Conservation (phyloP, 2,113 vertebrate species). For the Okapia johnstoni region DNA sequence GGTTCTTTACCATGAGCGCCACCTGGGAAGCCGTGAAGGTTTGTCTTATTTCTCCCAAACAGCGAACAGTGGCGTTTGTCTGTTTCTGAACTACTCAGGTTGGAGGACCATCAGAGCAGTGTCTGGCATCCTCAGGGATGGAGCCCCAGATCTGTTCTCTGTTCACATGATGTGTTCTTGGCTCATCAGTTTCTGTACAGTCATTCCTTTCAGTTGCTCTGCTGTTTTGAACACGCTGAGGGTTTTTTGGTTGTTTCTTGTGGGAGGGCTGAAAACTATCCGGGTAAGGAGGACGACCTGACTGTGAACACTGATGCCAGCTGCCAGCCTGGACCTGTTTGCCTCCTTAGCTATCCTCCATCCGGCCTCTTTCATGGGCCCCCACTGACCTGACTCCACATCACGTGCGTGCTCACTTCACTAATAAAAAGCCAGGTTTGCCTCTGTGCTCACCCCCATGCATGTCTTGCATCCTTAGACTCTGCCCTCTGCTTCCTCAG, state of each 20-base stretch:
- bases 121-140: background rate
- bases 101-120: background rate
- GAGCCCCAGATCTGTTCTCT: rapidly evolving
- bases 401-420: background rate
- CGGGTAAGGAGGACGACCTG: background rate
- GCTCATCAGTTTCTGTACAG: background rate
- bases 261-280: background rate
- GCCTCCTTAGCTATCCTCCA: background rate
- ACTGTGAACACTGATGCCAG: background rate
- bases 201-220: background rate
- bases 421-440: background rate
- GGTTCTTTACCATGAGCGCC: background rate
- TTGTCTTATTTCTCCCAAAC: background rate
- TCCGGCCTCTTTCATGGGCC: background rate
- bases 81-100: background rate
- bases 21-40: background rate
- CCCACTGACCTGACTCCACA: background rate
- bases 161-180: background rate
- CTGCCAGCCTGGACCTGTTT: background rate
- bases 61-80: background rate
- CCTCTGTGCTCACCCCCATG: background rate
- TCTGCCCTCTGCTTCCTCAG: conserved; percentile 6
- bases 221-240: background rate
- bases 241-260: background rate
- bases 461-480: background rate